Evolutionary conservation across 2,888 invertebrate species (phyloP), one percentile per base, ranked within the genome.

Genomic region (Thereva nobilitata): DNA sequence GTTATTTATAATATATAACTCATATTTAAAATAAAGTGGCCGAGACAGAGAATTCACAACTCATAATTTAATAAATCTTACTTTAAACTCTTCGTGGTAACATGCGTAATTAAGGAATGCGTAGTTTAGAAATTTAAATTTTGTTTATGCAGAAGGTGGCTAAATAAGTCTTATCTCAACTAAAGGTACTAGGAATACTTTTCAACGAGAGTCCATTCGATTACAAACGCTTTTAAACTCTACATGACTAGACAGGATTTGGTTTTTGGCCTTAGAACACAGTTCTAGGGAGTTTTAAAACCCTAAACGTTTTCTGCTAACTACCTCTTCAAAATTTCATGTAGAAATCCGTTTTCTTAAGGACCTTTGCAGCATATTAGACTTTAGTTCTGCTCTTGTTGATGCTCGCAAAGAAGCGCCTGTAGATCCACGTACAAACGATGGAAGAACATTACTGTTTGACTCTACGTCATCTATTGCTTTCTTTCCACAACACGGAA

Each of bases 401-500:
- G 79, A 78, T 69, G 78, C 70, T 69, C 79, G 73, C 6, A 81
- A 74, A 70, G 49, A 4, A 23, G 23, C 38, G 6, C 61, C 61
- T 12, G 40, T 61, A 80, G 79, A n/a, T 77, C 74, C 23, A 67
- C 74, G 74, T 10, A 70, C 57, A 52, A 44, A 74, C 69, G 6
- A 9, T 34, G 9, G 12, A 10, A 34, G 34, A 53, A 57, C 56
- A 52, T 56, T 45, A 2, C 12, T 50, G 5, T 72, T 74, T 67
- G 79, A 77, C 37, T 75, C 76, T 10, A 75, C 78, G 50, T 64
- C 52, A 41, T 75, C 75, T 9, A 75, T 74, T 3, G 79, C 81
- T 79, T 79, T 89, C 87, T 87, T 88, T 42, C 86, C 84, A 73
- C 86, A 83, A 74, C 91, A 93, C 45, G 92, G 93, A 74, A 89